These are phyloP conservation scores for Lobophora halterata DNA, from an alignment of 2,888 invertebrate genomes.

Conservation along the genomic window DNA sequence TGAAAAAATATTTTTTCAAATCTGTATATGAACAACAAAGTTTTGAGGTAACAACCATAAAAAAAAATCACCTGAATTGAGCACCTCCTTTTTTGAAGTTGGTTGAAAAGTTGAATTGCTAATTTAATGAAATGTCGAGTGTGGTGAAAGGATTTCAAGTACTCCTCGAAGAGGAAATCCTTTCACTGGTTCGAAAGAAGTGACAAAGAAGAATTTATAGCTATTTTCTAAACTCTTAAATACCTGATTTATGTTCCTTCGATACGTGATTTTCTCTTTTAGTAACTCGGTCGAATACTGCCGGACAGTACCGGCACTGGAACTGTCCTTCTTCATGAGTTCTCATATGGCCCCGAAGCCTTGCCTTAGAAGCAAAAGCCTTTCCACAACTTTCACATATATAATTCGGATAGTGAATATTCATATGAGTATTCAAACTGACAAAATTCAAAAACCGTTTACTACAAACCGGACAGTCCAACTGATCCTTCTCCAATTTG, in stretches of 20 bases:
- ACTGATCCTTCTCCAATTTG: conserved; percentile 68
- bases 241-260: conserved; percentile 68
- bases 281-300: conserved; percentile 65
- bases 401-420: conserved; percentile 72
- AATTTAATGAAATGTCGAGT: too few species aligned
- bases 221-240: too few species aligned
- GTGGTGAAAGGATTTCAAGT: too few species aligned
- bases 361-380: conserved; percentile 74
- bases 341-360: conserved; percentile 73
- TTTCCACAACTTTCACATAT: conserved; percentile 78
- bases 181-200: too few species aligned
- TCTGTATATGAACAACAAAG: too few species aligned
- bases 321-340: conserved; percentile 76
- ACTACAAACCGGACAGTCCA: conserved; percentile 68
- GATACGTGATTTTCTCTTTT: conserved; percentile 72
- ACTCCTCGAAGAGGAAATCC: too few species aligned
- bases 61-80: too few species aligned
- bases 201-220: too few species aligned
- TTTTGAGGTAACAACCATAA: too few species aligned
- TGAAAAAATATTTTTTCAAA: too few species aligned
- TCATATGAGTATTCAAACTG: conserved; percentile 74
- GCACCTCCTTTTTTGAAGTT: too few species aligned
- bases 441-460: conserved; percentile 68
- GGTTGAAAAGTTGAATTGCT: too few species aligned
- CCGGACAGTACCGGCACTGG: conserved; percentile 61